Percentiles rank a stretch among this genome's conserved stretches.
These are phyloP conservation scores for Zoanthus gigantus DNA, from an alignment of 92 coral and sea anemone species.

Conservation along the genomic window DNA sequence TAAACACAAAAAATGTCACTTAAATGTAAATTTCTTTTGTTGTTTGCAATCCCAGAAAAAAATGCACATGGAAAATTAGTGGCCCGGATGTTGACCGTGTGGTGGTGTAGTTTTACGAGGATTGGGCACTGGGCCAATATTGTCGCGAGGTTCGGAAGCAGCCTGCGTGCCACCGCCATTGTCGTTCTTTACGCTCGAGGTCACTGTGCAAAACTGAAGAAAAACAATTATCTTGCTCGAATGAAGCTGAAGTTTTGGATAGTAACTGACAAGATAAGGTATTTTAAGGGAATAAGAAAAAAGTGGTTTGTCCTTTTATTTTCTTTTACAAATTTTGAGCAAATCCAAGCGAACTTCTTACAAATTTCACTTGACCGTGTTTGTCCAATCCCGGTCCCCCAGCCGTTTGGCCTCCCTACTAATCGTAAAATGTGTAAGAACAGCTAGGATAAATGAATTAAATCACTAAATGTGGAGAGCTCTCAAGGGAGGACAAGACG, in stretches of 20 bases:
- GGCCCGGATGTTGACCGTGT: slow-evolving; percentile 33
- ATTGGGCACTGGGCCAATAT: slow-evolving; percentile 30
- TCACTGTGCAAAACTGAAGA: background rate
- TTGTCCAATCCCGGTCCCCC: slow-evolving; percentile 14
- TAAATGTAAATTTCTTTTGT: background rate
- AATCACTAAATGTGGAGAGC: no score
- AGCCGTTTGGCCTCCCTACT: slow-evolving; percentile 9
- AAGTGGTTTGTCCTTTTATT: background rate
- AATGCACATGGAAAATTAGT: slow-evolving; percentile 27
- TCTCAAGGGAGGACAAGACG: no score
- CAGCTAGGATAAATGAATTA: no score
- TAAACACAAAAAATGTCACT: slow-evolving; percentile 10
- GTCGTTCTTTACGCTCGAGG: slow-evolving; percentile 5
- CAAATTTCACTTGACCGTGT: background rate
- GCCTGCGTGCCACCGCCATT: slow-evolving; percentile 23
- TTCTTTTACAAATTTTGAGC: background rate
- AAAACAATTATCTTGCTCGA: background rate
- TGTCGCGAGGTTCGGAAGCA: slow-evolving; percentile 16
- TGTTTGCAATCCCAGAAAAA: background rate
- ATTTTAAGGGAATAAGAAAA: background rate
- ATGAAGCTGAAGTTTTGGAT: slow-evolving; percentile 2
- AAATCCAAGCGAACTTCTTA: background rate
- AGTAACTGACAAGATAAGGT: background rate
- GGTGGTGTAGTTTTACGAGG: background rate
- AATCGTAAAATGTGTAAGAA: no score